Percentiles rank a stretch among this genome's conserved stretches.
phyloP scores from a whole-genome alignment of 2,113 vertebrate genomes.

The Bufo gargarizans region DNA sequence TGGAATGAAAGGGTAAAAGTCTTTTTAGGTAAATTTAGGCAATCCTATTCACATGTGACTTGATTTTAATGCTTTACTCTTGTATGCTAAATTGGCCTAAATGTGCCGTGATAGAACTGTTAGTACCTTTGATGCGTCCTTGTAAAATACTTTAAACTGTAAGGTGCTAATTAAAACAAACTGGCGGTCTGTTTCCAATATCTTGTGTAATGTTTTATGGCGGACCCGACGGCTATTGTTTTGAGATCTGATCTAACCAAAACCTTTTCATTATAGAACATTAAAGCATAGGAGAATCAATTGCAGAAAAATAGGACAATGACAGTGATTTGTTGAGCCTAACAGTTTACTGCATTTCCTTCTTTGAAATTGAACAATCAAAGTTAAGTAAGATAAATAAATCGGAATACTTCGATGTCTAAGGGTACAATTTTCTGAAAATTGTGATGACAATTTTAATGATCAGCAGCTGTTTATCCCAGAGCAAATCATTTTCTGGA shows the following conservation, averaged over 20 bases:
- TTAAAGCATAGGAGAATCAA: slow-evolving; percentile 28
- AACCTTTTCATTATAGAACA: background rate
- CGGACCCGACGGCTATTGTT: slow-evolving; percentile 45
- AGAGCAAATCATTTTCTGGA: slow-evolving; percentile 12
- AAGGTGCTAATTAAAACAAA: slow-evolving; percentile 55
- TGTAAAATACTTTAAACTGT: slow-evolving; percentile 24
- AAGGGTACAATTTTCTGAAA: slow-evolving; percentile 11
- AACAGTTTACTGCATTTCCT: slow-evolving; percentile 5
- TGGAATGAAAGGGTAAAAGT: background rate
- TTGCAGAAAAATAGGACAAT: slow-evolving; percentile 35
- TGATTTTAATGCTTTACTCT: slow-evolving; percentile 24
- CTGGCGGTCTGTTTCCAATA: slow-evolving; percentile 19
- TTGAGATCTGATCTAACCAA: slow-evolving; percentile 20
- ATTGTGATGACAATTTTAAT: slow-evolving; percentile 27
- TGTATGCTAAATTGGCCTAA: slow-evolving; percentile 40
- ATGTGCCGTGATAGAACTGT: slow-evolving; percentile 2
- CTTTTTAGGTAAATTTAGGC: slow-evolving; percentile 13
- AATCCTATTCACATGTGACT: slow-evolving; percentile 4
- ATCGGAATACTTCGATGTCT: slow-evolving; percentile 12
- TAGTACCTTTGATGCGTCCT: slow-evolving; percentile 37
- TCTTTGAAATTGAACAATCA: slow-evolving; percentile 23
- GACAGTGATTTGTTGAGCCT: background rate
- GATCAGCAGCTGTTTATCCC: slow-evolving; percentile 21
- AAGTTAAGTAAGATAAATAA: slow-evolving; percentile 14
- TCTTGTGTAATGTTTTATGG: slow-evolving; percentile 39